phyloP scores from a whole-genome alignment of 2,113 vertebrate genomes.

The Paedocypris sp. region DNA sequence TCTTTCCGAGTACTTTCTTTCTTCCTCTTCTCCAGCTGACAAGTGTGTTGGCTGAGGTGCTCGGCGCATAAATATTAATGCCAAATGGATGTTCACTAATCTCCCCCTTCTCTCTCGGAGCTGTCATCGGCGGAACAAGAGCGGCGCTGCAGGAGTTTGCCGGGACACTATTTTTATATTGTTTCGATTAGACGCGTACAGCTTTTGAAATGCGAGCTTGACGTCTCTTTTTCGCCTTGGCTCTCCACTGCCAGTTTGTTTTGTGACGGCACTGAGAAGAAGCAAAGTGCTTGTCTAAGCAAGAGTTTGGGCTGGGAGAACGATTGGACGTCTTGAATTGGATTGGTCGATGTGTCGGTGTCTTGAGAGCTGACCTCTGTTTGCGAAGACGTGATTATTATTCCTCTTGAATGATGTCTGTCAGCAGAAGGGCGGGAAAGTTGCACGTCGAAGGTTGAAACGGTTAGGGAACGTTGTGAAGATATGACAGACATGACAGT shows the following conservation, averaged over 20 bases:
- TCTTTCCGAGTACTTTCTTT: neutral
- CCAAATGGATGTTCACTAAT: constrained; percentile 16
- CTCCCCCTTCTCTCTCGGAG: neutral
- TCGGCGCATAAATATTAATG: constrained; percentile 25
- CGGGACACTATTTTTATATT: neutral
- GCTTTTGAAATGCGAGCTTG: neutral
- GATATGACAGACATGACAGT: neutral
- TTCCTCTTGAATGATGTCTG: neutral
- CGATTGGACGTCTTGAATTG: too few species aligned
- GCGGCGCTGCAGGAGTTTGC: neutral
- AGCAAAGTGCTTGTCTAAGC: neutral
- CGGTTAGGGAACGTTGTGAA: neutral
- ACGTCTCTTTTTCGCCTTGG: neutral
- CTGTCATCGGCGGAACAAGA: neutral
- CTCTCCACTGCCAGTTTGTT: neutral
- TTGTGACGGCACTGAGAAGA: neutral
- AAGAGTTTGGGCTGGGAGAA: too few species aligned
- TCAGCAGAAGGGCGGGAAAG: neutral
- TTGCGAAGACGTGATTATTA: neutral
- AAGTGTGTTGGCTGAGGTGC: neutral
- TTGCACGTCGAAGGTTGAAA: neutral
- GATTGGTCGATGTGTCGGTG: too few species aligned
- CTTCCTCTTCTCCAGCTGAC: constrained; percentile 9
- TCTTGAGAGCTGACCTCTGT: neutral
- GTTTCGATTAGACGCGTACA: neutral